phyloP scores from a whole-genome alignment of 2,888 invertebrate genomes.

The Stomorhina lunata region DNA sequence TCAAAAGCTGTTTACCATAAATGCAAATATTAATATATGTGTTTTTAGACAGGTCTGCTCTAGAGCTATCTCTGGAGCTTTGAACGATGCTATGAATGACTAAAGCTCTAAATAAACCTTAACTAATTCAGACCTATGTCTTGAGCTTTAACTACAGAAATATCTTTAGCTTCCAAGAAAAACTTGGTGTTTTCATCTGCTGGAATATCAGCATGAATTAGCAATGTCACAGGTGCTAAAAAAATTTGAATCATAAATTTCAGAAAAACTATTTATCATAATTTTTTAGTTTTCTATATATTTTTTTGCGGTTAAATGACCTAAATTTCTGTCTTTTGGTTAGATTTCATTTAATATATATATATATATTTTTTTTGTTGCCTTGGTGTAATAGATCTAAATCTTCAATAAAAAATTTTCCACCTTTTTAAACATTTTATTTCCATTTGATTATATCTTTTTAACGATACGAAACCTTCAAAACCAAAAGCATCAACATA shows the following conservation, averaged over 20 bases:
- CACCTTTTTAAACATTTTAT: conserved; percentile 76
- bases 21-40: no score
- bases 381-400: conserved; percentile 70
- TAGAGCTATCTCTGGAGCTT: no score
- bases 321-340: neutral
- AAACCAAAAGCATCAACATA: neutral
- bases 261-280: conserved; percentile 31
- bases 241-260: neutral
- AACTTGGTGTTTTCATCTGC: no score
- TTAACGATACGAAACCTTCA: conserved; percentile 62
- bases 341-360: neutral
- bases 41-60: no score
- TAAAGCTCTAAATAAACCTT: no score
- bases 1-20: no score
- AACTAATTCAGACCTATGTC: no score
- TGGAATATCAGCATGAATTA: neutral
- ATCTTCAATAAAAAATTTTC: conserved; percentile 72
- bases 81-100: no score
- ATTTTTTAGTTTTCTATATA: neutral
- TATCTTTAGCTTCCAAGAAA: no score
- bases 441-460: conserved; percentile 77
- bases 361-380: conserved; percentile 68
- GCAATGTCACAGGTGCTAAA: conserved; percentile 2
- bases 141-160: no score
- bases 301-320: neutral